These are phyloP conservation scores for Phycodurus eques DNA, from an alignment of 2,113 vertebrate species.

Conservation along the genomic window DNA sequence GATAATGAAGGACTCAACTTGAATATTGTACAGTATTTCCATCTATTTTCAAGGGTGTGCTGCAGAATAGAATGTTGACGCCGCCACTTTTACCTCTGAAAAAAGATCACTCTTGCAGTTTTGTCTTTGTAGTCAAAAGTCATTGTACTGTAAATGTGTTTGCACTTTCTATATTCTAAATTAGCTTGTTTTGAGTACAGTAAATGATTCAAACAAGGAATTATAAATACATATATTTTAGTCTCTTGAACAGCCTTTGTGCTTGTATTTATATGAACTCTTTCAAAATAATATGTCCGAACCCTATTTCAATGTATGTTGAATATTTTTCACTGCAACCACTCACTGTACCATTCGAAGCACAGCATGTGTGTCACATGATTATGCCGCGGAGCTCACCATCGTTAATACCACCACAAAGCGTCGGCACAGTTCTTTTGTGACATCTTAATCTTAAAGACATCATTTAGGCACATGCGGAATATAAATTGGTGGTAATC, in stretches of 20 bases:
- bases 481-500: too few relatives aligned
- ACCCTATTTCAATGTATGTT: too few relatives aligned
- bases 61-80: conserved; percentile 29
- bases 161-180: background rate
- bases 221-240: background rate
- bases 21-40: conserved; percentile 26
- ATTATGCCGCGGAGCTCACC: background rate
- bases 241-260: background rate
- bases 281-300: background rate
- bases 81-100: conserved; percentile 6
- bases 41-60: conserved; percentile 29
- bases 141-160: background rate
- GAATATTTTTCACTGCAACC: background rate
- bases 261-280: background rate
- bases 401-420: background rate
- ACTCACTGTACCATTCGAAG: background rate
- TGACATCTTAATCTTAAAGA: too few relatives aligned
- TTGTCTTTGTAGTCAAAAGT: background rate
- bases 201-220: background rate
- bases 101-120: conserved; percentile 2
- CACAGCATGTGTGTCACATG: background rate
- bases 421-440: too few relatives aligned
- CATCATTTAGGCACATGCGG: too few relatives aligned
- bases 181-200: background rate
- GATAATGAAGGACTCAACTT: conserved; percentile 17